These are phyloP conservation scores for Siniperca knerii DNA, from an alignment of 2,113 vertebrate genomes.

Conservation along the genomic window DNA sequence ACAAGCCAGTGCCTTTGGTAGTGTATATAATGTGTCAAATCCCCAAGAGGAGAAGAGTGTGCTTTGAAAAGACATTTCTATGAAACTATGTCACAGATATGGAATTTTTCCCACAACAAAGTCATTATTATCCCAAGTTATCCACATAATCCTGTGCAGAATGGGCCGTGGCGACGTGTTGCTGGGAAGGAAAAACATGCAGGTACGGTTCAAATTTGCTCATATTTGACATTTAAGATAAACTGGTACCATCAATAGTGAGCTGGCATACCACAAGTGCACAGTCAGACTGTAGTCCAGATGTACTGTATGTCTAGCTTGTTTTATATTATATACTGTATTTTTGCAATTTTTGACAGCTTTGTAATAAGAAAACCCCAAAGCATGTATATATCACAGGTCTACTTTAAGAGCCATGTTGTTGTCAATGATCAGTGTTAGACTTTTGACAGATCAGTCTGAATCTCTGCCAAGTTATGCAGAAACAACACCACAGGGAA, in stretches of 20 bases:
- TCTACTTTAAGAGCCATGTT: constrained; percentile 26
- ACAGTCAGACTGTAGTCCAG: not conserved
- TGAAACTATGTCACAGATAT: not conserved
- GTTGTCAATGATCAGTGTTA: constrained; percentile 28
- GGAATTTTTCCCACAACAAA: not conserved
- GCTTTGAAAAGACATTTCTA: not conserved
- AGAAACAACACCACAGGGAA: constrained; percentile 25
- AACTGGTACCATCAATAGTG: not conserved
- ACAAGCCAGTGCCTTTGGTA: not conserved
- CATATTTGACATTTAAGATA: not conserved
- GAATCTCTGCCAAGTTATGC: constrained; percentile 4
- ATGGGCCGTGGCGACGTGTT: not conserved
- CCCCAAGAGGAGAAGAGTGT: not conserved
- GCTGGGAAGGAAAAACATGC: not conserved
- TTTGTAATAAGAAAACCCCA: constrained; percentile 25
- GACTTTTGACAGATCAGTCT: constrained; percentile 21
- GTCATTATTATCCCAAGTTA: not conserved
- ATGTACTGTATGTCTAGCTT: not conserved
- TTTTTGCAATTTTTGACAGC: constrained; percentile 12
- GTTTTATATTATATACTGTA: not conserved
- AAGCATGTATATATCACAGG: constrained; percentile 17
- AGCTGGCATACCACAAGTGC: not conserved
- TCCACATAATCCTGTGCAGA: not conserved
- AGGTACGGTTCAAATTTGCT: not conserved
- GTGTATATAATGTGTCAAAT: not conserved